Evolutionary conservation across 2,888 invertebrate genomes (phyloP).

Genomic region (Neria commutata): DNA sequence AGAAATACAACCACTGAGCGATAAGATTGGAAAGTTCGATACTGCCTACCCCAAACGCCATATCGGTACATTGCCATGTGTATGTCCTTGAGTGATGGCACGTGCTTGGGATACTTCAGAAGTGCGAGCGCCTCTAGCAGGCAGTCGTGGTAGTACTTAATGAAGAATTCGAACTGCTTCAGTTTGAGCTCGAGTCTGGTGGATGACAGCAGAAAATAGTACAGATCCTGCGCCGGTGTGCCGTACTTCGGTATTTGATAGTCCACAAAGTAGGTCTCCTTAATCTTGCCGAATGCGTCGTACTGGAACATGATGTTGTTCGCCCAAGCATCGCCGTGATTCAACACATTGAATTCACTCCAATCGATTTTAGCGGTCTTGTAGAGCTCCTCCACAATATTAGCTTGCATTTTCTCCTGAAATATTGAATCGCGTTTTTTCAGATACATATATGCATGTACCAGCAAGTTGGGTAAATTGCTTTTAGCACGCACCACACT

Average conservation of each 20-base stretch:
- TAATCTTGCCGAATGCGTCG: conserved; percentile 32
- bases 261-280: conserved; percentile 46
- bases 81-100: conserved; percentile 44
- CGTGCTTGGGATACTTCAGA: conserved; percentile 38
- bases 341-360: conserved; percentile 41
- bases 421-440: neutral
- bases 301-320: conserved; percentile 53
- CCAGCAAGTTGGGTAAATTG: neutral
- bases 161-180: conserved; percentile 38
- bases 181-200: conserved; percentile 33
- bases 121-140: conserved; percentile 40
- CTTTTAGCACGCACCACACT: conserved; percentile 26
- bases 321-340: conserved; percentile 56
- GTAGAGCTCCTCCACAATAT: conserved; percentile 24
- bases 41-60: conserved; percentile 39
- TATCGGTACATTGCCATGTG: conserved; percentile 42
- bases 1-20: neutral
- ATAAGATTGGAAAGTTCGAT: conserved; percentile 6
- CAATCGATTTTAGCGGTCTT: conserved; percentile 22
- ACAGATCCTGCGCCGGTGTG: conserved; percentile 36
- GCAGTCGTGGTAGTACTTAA: conserved; percentile 38
- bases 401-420: conserved; percentile 18
- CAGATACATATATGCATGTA: neutral
- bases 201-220: conserved; percentile 40
- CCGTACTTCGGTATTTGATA: conserved; percentile 45